Evolutionary conservation across 2,797 vertebrate genomes (phyloP).

Genomic region (Etheostoma nigrum): DNA sequence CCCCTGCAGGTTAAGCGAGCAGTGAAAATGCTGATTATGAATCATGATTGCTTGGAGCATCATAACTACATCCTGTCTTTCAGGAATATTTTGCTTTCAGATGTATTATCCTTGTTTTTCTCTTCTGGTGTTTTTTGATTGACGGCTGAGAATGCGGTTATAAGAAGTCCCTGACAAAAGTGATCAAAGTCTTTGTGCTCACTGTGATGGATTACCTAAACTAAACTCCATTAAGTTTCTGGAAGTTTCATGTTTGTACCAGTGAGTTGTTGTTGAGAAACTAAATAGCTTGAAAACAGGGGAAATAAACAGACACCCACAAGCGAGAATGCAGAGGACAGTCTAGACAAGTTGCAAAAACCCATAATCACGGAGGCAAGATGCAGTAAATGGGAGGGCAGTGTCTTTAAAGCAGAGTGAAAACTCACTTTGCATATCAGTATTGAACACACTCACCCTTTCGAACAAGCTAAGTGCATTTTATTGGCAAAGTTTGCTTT

Average conservation of each 20-base stretch:
- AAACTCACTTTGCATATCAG: slow-evolving; percentile 14
- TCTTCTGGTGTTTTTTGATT: slow-evolving; percentile 42
- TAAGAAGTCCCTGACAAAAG: slow-evolving; percentile 24
- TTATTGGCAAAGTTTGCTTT: slow-evolving; percentile 46
- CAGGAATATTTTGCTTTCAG: slow-evolving; percentile 17
- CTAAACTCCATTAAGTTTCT: slow-evolving; percentile 28
- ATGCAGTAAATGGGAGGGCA: slow-evolving; percentile 26
- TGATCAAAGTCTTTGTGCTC: slow-evolving; percentile 33
- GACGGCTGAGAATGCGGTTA: slow-evolving; percentile 20
- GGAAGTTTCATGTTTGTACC: not conserved
- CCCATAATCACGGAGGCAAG: slow-evolving; percentile 38
- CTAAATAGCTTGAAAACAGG: slow-evolving; percentile 21
- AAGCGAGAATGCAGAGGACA: slow-evolving; percentile 12
- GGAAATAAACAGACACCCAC: slow-evolving; percentile 27
- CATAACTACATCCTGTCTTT: slow-evolving; percentile 21
- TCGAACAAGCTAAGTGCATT: slow-evolving; percentile 23
- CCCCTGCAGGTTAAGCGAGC: slow-evolving; percentile 42
- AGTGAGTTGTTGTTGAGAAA: slow-evolving; percentile 1
- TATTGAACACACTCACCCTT: slow-evolving; percentile 15
- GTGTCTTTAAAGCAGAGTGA: slow-evolving; percentile 30
- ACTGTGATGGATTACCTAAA: slow-evolving; percentile 30
- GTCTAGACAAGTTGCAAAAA: slow-evolving; percentile 28
- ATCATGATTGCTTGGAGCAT: slow-evolving; percentile 27
- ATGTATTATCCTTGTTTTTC: slow-evolving; percentile 33
- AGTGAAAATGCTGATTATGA: slow-evolving; percentile 46